Percentiles rank a stretch among this genome's conserved stretches.
Evolutionary conservation across 2,888 invertebrate genomes (phyloP).

Genomic region (Portevinia maculata): DNA sequence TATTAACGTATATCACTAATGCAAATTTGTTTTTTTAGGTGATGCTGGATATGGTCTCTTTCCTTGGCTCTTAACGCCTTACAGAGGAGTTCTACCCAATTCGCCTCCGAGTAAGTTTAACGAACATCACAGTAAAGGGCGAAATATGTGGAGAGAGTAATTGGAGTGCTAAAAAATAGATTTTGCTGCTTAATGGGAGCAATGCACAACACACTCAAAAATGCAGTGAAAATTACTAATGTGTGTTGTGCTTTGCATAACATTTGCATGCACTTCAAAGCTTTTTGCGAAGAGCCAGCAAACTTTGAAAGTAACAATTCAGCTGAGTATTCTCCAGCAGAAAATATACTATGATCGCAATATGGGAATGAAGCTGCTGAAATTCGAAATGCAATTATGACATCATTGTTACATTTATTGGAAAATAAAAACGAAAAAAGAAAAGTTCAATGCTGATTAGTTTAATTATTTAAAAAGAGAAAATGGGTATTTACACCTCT

Average conservation of each 20-base stretch:
- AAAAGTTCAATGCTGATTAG: no score
- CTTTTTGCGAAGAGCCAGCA: not conserved
- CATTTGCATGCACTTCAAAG: conserved; percentile 5
- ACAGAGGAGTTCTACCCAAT: conserved; percentile 4
- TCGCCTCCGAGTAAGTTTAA: conserved; percentile 15
- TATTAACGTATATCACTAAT: not conserved
- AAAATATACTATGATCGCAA: not conserved
- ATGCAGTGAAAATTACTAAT: not conserved
- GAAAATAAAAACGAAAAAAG: not conserved
- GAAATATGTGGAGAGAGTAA: conserved; percentile 20
- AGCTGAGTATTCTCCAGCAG: not conserved
- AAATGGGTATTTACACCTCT: not conserved
- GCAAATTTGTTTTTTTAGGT: conserved; percentile 1
- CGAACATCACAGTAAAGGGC: conserved; percentile 13
- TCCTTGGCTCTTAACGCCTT: conserved; percentile 13
- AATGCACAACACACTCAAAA: conserved; percentile 9
- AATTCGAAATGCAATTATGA: not conserved
- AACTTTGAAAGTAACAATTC: not conserved
- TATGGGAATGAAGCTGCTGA: not conserved
- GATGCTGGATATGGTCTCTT: conserved; percentile 20
- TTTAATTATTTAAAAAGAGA: no score
- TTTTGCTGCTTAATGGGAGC: conserved; percentile 1
- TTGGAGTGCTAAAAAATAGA: not conserved
- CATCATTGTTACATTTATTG: not conserved
- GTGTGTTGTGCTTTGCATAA: no score